phyloP scores from a whole-genome alignment of 2,888 invertebrate genomes.

The Neoaliturus tenellus region DNA sequence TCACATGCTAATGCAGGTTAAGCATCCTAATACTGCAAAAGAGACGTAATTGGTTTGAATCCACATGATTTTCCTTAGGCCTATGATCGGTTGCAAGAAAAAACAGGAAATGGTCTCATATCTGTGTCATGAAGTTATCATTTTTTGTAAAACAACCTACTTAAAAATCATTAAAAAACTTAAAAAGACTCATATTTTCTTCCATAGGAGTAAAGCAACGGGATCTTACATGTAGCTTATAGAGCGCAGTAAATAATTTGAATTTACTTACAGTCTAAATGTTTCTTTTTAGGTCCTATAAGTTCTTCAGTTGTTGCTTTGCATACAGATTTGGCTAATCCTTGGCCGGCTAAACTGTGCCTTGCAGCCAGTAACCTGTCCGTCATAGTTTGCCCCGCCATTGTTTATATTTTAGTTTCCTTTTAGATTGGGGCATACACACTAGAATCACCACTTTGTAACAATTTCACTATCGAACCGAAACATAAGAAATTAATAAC shows the following conservation, averaged over 20 bases:
- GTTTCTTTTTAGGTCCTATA: constrained; percentile 99
- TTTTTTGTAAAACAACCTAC: too few species aligned
- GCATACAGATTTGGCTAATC: constrained; percentile 99
- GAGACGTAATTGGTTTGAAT: too few species aligned
- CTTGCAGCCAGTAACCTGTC: constrained; percentile 98
- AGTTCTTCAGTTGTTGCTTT: constrained; percentile 99
- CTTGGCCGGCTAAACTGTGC: constrained; percentile 99
- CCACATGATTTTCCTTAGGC: too few species aligned
- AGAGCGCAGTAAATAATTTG: not conserved
- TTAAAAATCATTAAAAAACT: too few species aligned
- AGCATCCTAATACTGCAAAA: too few species aligned
- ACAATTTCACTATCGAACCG: constrained; percentile 4
- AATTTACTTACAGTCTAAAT: constrained; percentile 97
- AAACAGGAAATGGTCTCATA: too few species aligned
- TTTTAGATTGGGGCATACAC: constrained; percentile 51
- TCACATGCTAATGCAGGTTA: too few species aligned
- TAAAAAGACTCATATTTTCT: too few species aligned
- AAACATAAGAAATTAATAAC: constrained; percentile 22
- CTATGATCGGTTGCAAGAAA: too few species aligned
- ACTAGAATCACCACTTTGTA: constrained; percentile 41
- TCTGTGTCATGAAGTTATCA: too few species aligned
- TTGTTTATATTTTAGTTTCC: constrained; percentile 68
- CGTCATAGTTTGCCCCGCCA: constrained; percentile 99
- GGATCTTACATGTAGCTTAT: too few species aligned
- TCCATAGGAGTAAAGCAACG: too few species aligned